Percentiles rank a stretch among this genome's conserved stretches.
Evolutionary conservation across 2,797 vertebrate species (phyloP).

Genomic region (Chiroxiphia lanceolata): DNA sequence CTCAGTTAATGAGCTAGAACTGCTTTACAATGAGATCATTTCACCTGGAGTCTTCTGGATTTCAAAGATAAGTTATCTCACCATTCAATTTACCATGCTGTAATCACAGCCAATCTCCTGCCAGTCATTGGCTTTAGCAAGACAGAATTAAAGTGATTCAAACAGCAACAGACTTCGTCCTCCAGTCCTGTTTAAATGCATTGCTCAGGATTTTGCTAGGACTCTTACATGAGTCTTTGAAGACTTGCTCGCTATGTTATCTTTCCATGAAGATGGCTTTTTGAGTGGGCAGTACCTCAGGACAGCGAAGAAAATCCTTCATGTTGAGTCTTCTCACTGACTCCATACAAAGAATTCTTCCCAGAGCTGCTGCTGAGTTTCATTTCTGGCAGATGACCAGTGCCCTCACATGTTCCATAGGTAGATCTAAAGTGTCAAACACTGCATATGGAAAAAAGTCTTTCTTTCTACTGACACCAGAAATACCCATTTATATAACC

Average conservation of each 20-base stretch:
- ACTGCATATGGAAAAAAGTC: not conserved
- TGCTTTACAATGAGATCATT: not conserved
- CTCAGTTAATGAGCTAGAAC: not conserved
- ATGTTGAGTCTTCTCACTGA: not conserved
- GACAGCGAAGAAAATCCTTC: not conserved
- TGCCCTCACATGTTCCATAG: not conserved
- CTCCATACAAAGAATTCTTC: not conserved
- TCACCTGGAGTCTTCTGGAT: not conserved
- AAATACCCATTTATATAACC: not conserved
- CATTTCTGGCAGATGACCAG: not conserved
- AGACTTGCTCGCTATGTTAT: not conserved
- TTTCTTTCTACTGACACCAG: not conserved
- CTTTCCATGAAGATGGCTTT: not conserved
- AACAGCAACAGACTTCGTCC: not conserved
- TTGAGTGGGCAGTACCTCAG: not conserved
- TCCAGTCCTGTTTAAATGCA: not conserved
- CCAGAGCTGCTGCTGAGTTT: not conserved
- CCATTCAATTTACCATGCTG: not conserved
- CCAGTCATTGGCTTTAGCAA: not conserved
- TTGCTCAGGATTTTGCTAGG: not conserved
- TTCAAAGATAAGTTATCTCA: not conserved
- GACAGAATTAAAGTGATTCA: not conserved
- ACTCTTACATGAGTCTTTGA: not conserved
- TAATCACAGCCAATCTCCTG: not conserved
- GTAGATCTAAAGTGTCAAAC: not conserved